A percentile compares a stretch with the other conserved stretches of the same genome.
Conservation (phyloP, 2,113 vertebrate genomes). For the Panurus biarmicus region DNA sequence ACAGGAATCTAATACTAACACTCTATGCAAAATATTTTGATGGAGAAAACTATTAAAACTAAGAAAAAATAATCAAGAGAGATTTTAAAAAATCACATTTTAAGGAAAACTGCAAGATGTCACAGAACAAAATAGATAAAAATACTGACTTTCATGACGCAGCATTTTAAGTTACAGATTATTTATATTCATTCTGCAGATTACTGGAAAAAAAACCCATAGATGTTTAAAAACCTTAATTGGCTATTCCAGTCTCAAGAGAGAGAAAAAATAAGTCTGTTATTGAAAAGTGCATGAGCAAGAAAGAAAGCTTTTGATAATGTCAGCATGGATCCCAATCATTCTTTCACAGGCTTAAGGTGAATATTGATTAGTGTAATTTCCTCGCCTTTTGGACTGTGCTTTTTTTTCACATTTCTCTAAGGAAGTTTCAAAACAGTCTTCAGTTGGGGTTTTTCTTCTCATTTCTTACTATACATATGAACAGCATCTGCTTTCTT, state of each 20-base stretch:
- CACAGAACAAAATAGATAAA: background rate
- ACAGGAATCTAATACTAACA: background rate
- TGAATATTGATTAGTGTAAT: constrained; percentile 10
- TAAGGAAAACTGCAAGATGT: background rate
- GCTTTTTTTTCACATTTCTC: background rate
- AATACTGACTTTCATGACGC: background rate
- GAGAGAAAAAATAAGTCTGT: background rate
- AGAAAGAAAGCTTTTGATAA: constrained; percentile 12
- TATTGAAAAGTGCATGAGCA: background rate
- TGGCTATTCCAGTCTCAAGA: background rate
- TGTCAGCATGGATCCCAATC: background rate
- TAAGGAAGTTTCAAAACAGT: background rate
- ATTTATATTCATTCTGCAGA: constrained; percentile 6
- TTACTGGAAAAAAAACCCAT: background rate
- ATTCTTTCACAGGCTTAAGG: background rate
- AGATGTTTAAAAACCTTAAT: background rate
- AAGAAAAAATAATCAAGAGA: background rate
- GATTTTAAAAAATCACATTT: background rate
- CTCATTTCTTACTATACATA: background rate
- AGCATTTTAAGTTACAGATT: background rate
- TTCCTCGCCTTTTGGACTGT: background rate
- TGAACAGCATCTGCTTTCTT: background rate
- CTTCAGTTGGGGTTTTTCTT: background rate
- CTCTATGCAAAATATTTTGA: background rate
- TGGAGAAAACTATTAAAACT: background rate